Base-by-base conservation (phyloP, 2,888 invertebrate genomes). In the Drosophila pullipes region DNA sequence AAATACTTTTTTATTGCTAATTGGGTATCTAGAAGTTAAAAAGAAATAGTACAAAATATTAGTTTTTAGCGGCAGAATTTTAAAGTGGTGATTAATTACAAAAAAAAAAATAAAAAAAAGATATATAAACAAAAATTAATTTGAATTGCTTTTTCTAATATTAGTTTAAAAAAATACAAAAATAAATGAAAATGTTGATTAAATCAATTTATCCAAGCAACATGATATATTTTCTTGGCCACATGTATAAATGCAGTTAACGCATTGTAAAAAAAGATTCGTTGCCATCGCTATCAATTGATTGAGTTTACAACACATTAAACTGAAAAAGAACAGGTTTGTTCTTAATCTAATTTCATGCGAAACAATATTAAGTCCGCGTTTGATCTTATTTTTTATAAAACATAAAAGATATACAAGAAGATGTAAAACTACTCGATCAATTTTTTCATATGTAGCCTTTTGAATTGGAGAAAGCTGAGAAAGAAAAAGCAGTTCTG, bases 391-490 rank as follows among this genome's bases (percentile, higher is more conserved):
- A 18, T 50, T 50, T 5, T 52, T 52, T 52, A 30, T 13, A n/a
- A 52, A 30, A 30, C 4, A 52, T 30, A 1, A 22, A 7, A 22
- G 7, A 30, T 30, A 30, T 30, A 30, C 30, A 30, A 30, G 30
- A 22, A 47, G 22, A 9, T 47, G 47, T n/a, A n/a, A 28, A 50
- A 28, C 28, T 28, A 18, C 10, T 18, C 28, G 28, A 18, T 28
- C 7, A 0, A 18, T n/a, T 18, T 30, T 1, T 30, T 30, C 4
- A 22, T 22, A 22, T 2, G 6, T 10, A n/a, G 9, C 18, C 16
- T n/a, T n/a, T n/a, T n/a, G n/a, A 25, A 18, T 18, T 62, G 33
- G 37, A 63, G 31, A 37, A 13, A 58, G 59, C 33, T 28, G 22
- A 22, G 22, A 18, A 25, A 25, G 4, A 49, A 47, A 47, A 5